Conservation (phyloP, 2,797 vertebrate species). For the Thripadectes ignobilis region DNA sequence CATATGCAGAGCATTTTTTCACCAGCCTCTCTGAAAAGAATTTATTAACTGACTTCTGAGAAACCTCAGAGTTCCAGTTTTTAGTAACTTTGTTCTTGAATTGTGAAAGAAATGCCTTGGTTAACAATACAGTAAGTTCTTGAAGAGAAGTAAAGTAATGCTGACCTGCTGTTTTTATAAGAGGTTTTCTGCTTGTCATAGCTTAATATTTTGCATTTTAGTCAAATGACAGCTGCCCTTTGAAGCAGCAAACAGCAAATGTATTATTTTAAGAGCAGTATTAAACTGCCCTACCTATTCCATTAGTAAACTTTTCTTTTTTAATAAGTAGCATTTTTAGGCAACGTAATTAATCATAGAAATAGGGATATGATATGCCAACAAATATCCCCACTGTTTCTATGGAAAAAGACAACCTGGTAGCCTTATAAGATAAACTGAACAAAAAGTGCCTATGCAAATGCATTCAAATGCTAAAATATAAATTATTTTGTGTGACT, state of each 20-base stretch:
- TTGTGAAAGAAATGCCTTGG: constrained; percentile 24
- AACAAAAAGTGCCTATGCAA: not conserved
- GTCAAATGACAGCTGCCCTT: not conserved
- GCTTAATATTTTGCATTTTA: not conserved
- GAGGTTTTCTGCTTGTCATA: not conserved
- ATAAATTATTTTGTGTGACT: not conserved
- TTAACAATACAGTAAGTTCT: constrained; percentile 5
- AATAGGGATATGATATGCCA: not conserved
- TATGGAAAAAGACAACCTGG: not conserved
- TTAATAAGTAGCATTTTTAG: not conserved
- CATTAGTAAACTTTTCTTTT: not conserved
- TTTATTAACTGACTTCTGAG: not conserved
- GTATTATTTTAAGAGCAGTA: not conserved
- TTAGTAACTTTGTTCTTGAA: constrained; percentile 24
- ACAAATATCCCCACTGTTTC: not conserved
- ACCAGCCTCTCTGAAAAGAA: not conserved
- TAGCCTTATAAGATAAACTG: not conserved
- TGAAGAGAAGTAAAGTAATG: not conserved
- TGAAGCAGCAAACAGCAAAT: not conserved
- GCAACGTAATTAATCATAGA: not conserved
- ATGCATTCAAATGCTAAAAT: not conserved
- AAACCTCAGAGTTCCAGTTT: constrained; percentile 25
- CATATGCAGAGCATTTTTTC: not conserved
- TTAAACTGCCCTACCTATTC: not conserved
- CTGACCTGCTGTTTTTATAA: not conserved